Percentiles rank a stretch among this genome's conserved stretches.
These are phyloP conservation scores for Coptodon bakossiorum DNA, from an alignment of 2,113 vertebrate species.

Conservation along the genomic window DNA sequence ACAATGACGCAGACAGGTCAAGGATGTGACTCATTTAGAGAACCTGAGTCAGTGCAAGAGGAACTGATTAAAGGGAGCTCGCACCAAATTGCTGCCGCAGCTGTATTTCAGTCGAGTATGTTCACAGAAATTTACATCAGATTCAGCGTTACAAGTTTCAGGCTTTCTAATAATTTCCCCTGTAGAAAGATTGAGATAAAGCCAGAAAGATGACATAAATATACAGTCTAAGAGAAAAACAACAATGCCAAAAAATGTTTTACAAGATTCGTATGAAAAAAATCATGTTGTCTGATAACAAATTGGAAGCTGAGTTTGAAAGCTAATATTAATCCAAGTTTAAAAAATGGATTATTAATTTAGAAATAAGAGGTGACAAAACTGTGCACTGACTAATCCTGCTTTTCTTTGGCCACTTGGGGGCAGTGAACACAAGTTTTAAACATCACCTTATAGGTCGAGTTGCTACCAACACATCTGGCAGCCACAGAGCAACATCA, in stretches of 20 bases:
- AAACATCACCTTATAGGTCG: neutral
- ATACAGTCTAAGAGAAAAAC: neutral
- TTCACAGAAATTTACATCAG: neutral
- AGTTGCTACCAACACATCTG: neutral
- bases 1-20: slow-evolving; percentile 6
- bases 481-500: neutral
- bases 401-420: neutral
- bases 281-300: neutral
- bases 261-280: neutral
- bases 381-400: neutral
- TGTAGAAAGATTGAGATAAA: neutral
- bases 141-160: neutral
- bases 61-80: neutral
- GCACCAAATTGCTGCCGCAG: neutral
- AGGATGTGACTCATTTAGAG: slow-evolving; percentile 47
- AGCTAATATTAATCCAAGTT: neutral
- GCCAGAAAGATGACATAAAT: neutral
- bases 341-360: neutral
- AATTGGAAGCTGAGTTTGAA: neutral
- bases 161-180: neutral
- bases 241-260: neutral
- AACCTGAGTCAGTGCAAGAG: slow-evolving; percentile 28
- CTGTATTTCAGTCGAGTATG: neutral
- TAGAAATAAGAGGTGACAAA: neutral
- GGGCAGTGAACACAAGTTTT: neutral